A percentile compares a stretch with the other conserved stretches of the same genome.
These are phyloP conservation scores for Mya arenaria DNA, from an alignment of 1,140 invertebrate species.

Conservation along the genomic window DNA sequence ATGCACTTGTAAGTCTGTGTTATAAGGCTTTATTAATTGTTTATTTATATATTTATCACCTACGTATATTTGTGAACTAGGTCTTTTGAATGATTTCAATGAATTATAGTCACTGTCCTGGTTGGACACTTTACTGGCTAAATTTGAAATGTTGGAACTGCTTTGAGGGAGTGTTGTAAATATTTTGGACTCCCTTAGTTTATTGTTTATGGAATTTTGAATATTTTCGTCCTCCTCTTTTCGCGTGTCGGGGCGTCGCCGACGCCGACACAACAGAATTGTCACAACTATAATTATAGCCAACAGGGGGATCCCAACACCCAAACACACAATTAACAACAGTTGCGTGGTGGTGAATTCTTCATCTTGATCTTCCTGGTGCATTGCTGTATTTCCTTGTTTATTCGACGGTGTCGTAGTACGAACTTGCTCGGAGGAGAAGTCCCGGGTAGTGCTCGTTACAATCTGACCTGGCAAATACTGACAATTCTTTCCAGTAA, in stretches of 20 bases:
- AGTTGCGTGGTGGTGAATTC: slow-evolving; percentile 67
- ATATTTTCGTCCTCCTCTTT: slow-evolving; percentile 70
- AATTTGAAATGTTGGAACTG: slow-evolving; percentile 53
- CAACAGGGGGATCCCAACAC: slow-evolving; percentile 72
- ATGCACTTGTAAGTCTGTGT: slow-evolving; percentile 52
- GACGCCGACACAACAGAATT: slow-evolving; percentile 66
- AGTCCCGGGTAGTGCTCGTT: background rate
- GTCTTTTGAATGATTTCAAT: slow-evolving; percentile 48
- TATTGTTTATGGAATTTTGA: slow-evolving; percentile 73
- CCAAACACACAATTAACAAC: slow-evolving; percentile 73
- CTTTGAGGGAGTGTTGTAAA: slow-evolving; percentile 49
- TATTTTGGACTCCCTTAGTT: slow-evolving; percentile 54
- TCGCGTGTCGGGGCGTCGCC: slow-evolving; percentile 31
- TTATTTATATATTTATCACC: slow-evolving; percentile 63
- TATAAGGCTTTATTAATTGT: slow-evolving; percentile 63
- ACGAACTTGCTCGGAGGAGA: background rate
- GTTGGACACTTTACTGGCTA: slow-evolving; percentile 50
- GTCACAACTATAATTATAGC: slow-evolving; percentile 73
- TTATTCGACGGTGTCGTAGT: background rate
- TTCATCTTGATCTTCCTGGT: slow-evolving; percentile 34
- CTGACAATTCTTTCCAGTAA: slow-evolving; percentile 86
- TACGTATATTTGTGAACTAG: slow-evolving; percentile 52
- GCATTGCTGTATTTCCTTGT: background rate
- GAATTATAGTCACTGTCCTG: slow-evolving; percentile 61
- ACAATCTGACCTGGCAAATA: slow-evolving; percentile 40